These are phyloP conservation scores for Gobio occitaniae DNA, from an alignment of 2,797 vertebrate genomes.

Conservation along the genomic window DNA sequence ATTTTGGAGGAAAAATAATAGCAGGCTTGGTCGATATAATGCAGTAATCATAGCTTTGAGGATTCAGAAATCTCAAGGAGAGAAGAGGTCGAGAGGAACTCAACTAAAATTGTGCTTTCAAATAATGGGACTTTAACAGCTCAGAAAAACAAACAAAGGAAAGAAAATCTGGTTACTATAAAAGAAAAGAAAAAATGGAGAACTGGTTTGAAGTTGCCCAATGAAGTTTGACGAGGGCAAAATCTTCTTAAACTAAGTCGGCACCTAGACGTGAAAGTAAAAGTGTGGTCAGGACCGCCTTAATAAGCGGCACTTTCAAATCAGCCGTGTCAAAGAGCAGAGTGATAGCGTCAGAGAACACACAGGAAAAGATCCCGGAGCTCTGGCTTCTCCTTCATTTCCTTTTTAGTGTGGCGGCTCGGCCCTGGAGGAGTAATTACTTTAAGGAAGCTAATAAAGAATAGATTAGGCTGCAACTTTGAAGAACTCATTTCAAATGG, in stretches of 20 bases:
- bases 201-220: background rate
- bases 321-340: background rate
- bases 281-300: background rate
- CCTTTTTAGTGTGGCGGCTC: constrained; percentile 65
- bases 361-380: constrained; percentile 9
- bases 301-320: constrained; percentile 19
- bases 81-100: constrained; percentile 5
- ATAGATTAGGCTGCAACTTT: constrained; percentile 76
- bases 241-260: constrained; percentile 20
- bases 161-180: background rate
- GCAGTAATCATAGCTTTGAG: constrained; percentile 18
- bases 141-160: constrained; percentile 14
- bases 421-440: constrained; percentile 74
- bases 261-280: background rate
- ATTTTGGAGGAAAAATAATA: background rate
- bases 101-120: background rate
- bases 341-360: constrained; percentile 1
- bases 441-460: constrained; percentile 76
- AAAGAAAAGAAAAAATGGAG: background rate
- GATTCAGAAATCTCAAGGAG: background rate
- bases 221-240: background rate
- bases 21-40: background rate
- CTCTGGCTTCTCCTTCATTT: constrained; percentile 58
- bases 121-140: background rate
- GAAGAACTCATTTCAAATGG: constrained; percentile 74